Evolutionary conservation across 2,113 vertebrate species (phyloP).

Genomic region (Gnathonemus echidnorhynchus): DNA sequence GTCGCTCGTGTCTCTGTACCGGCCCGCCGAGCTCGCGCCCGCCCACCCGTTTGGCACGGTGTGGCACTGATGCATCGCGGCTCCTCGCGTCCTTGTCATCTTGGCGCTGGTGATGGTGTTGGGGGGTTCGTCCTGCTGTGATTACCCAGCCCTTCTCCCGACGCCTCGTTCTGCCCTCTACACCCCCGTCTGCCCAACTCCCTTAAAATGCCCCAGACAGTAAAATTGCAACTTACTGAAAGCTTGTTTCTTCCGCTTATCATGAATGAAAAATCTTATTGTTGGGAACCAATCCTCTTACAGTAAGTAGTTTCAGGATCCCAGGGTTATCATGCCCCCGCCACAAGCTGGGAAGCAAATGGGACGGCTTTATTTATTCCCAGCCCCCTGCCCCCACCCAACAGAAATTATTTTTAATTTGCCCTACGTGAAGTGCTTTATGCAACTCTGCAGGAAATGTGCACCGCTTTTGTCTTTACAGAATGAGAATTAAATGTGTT

Average conservation of each 20-base stretch:
- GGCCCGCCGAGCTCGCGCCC: neutral
- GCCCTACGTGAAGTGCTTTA: constrained; percentile 28
- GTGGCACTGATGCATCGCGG: neutral
- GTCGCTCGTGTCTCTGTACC: neutral
- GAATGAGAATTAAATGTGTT: neutral
- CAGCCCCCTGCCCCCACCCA: constrained; percentile 3
- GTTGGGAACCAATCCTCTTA: constrained; percentile 66
- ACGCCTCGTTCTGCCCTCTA: neutral
- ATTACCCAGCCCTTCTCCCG: neutral
- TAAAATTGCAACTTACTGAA: constrained; percentile 50
- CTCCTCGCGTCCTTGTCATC: neutral
- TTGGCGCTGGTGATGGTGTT: neutral
- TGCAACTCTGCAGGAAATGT: constrained; percentile 21
- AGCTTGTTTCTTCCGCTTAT: constrained; percentile 62
- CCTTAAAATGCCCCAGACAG: constrained; percentile 19
- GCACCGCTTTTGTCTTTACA: constrained; percentile 6
- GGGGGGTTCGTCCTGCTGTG: neutral
- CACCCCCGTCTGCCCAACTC: constrained; percentile 28
- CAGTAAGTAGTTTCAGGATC: constrained; percentile 61
- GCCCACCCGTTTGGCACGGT: neutral
- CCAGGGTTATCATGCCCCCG: constrained; percentile 50
- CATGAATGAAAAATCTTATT: constrained; percentile 64
- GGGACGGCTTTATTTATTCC: constrained; percentile 24
- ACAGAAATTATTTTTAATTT: constrained; percentile 19
- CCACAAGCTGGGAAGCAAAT: constrained; percentile 29